These are phyloP conservation scores for Oscheius sp. DNA, from an alignment of 2,888 invertebrate genomes.

Conservation along the genomic window DNA sequence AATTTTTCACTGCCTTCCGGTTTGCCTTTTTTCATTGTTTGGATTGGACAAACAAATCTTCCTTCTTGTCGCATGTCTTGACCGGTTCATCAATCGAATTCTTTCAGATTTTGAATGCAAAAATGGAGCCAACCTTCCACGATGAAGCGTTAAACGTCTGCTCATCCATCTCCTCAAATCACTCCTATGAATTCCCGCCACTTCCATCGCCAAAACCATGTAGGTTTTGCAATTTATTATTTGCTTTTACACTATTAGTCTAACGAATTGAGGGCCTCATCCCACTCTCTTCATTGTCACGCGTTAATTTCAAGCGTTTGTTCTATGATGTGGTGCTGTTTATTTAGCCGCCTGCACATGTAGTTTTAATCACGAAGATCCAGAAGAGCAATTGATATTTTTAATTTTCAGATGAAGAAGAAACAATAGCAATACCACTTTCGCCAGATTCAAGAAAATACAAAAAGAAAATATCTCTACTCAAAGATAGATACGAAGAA, in stretches of 20 bases:
- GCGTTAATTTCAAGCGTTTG: conserved; percentile 10
- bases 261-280: too few species aligned
- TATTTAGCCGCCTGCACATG: conserved; percentile 15
- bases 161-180: background rate
- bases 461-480: conserved; percentile 11
- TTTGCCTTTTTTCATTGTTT: background rate
- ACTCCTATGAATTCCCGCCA: background rate
- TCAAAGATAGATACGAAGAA: conserved; percentile 19
- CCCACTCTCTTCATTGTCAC: too few species aligned
- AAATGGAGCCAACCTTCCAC: background rate
- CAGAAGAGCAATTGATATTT: background rate
- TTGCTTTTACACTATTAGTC: background rate
- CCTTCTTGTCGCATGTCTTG: background rate
- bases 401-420: background rate
- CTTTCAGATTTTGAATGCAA: background rate
- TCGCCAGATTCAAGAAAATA: conserved; percentile 17
- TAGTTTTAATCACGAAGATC: background rate
- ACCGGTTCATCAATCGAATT: background rate
- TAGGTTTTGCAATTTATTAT: background rate
- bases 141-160: conserved; percentile 20
- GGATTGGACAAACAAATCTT: conserved; percentile 3
- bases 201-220: background rate
- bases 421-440: background rate
- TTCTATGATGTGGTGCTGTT: conserved; percentile 18
- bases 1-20: too few species aligned